Evolutionary conservation across 2,888 invertebrate species (phyloP).

Genomic region (Lithophane leautieri): DNA sequence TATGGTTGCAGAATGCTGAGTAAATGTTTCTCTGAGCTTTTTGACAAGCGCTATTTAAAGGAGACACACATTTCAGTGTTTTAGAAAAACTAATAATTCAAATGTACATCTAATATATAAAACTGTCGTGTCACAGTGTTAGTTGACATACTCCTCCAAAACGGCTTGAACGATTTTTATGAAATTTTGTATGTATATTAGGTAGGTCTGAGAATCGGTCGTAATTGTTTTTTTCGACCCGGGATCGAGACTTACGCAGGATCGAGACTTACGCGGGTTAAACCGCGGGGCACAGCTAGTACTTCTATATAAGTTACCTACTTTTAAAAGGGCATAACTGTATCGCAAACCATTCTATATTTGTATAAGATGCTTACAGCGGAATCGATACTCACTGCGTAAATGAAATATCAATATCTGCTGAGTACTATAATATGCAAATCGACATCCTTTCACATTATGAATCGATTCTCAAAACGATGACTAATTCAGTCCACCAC

Average conservation of each 20-base stretch:
- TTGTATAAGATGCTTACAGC: not conserved
- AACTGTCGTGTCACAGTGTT: too few relatives aligned
- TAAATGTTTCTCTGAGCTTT: constrained; percentile 6
- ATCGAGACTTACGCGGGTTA: too few relatives aligned
- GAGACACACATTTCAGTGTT: not conserved
- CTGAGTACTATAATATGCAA: constrained; percentile 5
- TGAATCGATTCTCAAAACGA: constrained; percentile 23
- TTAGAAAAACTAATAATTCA: not conserved
- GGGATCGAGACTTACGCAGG: too few relatives aligned
- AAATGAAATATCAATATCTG: constrained; percentile 10
- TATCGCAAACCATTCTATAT: not conserved
- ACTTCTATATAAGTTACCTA: not conserved
- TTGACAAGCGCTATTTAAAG: constrained; percentile 7
- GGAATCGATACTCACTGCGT: not conserved
- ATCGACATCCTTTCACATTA: constrained; percentile 35
- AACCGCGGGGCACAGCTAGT: too few relatives aligned
- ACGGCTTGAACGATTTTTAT: too few relatives aligned
- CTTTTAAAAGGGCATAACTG: not conserved
- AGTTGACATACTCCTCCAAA: too few relatives aligned
- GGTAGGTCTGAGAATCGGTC: too few relatives aligned
- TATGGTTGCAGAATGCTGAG: not conserved
- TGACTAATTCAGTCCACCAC: constrained; percentile 32
- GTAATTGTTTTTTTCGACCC: too few relatives aligned
- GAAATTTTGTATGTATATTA: too few relatives aligned
- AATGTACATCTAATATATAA: too few relatives aligned